phyloP scores from a whole-genome alignment of 2,113 vertebrate species.

The Terrapene triunguis region DNA sequence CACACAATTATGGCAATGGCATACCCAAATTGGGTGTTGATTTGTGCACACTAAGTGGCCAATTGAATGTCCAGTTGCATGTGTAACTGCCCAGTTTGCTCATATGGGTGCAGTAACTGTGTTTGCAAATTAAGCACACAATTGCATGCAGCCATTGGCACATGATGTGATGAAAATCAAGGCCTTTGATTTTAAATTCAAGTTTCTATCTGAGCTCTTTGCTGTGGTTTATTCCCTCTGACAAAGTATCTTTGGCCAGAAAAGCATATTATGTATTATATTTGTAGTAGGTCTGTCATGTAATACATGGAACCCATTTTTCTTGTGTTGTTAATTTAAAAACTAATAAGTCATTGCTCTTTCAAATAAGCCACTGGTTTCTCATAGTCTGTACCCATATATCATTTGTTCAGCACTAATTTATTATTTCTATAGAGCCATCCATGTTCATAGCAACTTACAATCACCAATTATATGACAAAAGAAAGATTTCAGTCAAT shows the following conservation, averaged over 20 bases:
- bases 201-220: neutral
- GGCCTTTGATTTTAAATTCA: neutral
- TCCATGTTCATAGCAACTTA: slow-evolving; percentile 29
- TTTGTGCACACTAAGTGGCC: slow-evolving; percentile 20
- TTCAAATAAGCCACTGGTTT: slow-evolving; percentile 28
- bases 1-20: neutral
- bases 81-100: neutral
- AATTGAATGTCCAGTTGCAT: neutral
- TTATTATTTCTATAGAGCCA: slow-evolving; percentile 35
- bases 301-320: slow-evolving; percentile 43
- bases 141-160: neutral
- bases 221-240: slow-evolving; percentile 20
- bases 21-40: slow-evolving; percentile 35
- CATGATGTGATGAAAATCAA: slow-evolving; percentile 15
- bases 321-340: slow-evolving; percentile 36
- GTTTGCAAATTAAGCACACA: slow-evolving; percentile 1
- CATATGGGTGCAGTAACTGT: neutral
- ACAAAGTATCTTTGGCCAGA: neutral
- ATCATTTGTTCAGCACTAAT: slow-evolving; percentile 14
- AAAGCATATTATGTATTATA: neutral
- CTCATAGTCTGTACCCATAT: neutral
- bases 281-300: neutral
- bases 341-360: slow-evolving; percentile 17
- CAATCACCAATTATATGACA: slow-evolving; percentile 39
- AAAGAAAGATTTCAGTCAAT: slow-evolving; percentile 47